These are phyloP conservation scores for Anagrus nilaparvatae DNA, from an alignment of 1,140 invertebrate genomes.

Conservation along the genomic window DNA sequence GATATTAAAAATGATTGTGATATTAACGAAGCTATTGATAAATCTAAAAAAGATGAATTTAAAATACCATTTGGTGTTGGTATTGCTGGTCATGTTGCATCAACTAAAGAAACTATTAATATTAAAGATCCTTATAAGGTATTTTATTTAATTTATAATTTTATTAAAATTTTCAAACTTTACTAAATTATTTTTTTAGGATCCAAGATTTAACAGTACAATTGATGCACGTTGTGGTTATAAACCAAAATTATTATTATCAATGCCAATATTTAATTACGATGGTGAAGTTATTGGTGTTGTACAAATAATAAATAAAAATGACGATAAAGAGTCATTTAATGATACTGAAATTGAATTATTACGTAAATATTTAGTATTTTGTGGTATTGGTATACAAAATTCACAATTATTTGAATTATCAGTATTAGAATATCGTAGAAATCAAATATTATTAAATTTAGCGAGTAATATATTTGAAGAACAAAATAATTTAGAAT, in stretches of 20 bases:
- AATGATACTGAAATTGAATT: constrained; percentile 81
- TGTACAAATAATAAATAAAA: constrained; percentile 95
- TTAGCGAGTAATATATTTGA: constrained; percentile 40
- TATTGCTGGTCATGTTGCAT: constrained; percentile 79
- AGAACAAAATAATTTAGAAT: constrained; percentile 80
- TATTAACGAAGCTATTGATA: constrained; percentile 61
- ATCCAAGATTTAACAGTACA: constrained; percentile 78
- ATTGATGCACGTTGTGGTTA: constrained; percentile 89
- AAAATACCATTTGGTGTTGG: constrained; percentile 83
- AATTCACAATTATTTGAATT: constrained; percentile 95
- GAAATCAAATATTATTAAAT: constrained; percentile 66
- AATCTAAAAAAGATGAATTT: constrained; percentile 66
- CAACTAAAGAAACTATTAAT: constrained; percentile 80
- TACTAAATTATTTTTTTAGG: constrained; percentile 46
- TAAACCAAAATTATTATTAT: constrained; percentile 81
- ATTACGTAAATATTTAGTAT: constrained; percentile 77
- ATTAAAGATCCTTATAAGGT: constrained; percentile 85
- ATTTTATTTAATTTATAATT: too few relatives aligned
- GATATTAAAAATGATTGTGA: constrained; percentile 83
- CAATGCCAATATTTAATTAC: constrained; percentile 92
- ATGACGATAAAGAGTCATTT: constrained; percentile 75
- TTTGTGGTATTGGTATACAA: constrained; percentile 94
- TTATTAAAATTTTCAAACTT: constrained; percentile 1
- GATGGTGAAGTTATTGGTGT: constrained; percentile 94
- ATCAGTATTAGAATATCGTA: constrained; percentile 83